A percentile compares a stretch with the other conserved stretches of the same genome.
phyloP scores from a whole-genome alignment of 2,113 vertebrate genomes.

The Chaetura pelagica region DNA sequence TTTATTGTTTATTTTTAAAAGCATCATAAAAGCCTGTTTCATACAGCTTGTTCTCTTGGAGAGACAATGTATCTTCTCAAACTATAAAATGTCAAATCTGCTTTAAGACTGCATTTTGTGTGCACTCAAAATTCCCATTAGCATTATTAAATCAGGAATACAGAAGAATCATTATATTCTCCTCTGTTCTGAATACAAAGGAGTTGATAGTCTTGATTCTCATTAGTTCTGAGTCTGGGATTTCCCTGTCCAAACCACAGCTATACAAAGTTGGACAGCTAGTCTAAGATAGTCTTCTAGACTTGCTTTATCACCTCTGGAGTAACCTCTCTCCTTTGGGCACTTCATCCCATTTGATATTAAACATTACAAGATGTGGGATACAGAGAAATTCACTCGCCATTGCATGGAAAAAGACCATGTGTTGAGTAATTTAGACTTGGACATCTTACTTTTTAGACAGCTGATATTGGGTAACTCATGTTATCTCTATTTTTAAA shows the following conservation, averaged over 20 bases:
- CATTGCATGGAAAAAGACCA: background rate
- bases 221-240: background rate
- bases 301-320: background rate
- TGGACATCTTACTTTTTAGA: background rate
- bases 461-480: background rate
- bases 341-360: background rate
- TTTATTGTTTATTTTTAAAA: background rate
- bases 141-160: background rate
- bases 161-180: background rate
- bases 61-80: background rate
- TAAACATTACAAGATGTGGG: background rate
- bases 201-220: background rate
- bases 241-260: background rate
- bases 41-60: background rate
- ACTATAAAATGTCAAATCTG: background rate
- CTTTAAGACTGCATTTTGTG: background rate
- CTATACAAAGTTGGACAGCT: background rate
- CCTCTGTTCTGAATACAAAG: background rate
- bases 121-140: background rate
- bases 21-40: background rate
- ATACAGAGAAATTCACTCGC: background rate
- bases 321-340: background rate
- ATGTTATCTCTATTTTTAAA: background rate
- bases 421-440: background rate
- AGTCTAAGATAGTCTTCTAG: background rate